Conservation (phyloP, 1,140 invertebrate species). For the Drosophila yakuba region DNA sequence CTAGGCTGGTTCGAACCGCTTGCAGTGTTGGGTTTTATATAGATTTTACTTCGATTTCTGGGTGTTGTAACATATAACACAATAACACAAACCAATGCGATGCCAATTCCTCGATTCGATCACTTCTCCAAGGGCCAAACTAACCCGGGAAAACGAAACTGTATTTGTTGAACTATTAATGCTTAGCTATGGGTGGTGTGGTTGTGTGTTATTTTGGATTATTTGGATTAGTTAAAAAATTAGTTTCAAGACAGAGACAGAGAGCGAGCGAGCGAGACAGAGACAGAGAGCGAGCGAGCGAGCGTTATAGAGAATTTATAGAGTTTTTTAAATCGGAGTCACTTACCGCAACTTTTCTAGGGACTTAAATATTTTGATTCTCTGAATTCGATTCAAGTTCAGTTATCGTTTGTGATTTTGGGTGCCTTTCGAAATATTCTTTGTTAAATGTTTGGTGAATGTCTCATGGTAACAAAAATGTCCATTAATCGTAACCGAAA, state of each 20-base stretch:
- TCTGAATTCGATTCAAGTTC: slow-evolving; percentile 52
- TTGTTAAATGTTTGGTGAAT: slow-evolving; percentile 57
- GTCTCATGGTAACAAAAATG: slow-evolving; percentile 44
- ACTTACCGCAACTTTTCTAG: slow-evolving; percentile 73
- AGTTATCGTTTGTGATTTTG: slow-evolving; percentile 34
- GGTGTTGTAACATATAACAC: not conserved
- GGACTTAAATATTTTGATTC: slow-evolving; percentile 46
- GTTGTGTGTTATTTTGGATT: slow-evolving; percentile 47
- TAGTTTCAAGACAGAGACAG: slow-evolving; percentile 59
- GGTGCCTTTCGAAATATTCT: slow-evolving; percentile 66
- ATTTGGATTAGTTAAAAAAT: slow-evolving; percentile 46
- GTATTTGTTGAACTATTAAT: slow-evolving; percentile 35
- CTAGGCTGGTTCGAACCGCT: slow-evolving; percentile 74
- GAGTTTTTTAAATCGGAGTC: slow-evolving; percentile 57
- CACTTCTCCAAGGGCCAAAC: slow-evolving; percentile 50
- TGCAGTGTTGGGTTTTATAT: slow-evolving; percentile 48
- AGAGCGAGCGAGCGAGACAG: slow-evolving; percentile 64
- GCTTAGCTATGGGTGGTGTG: slow-evolving; percentile 33
- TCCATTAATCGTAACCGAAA: slow-evolving; percentile 16
- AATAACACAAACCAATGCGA: slow-evolving; percentile 28
- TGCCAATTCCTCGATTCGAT: slow-evolving; percentile 54
- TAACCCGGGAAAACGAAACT: slow-evolving; percentile 38
- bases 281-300: slow-evolving; percentile 63
- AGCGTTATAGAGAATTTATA: slow-evolving; percentile 55
- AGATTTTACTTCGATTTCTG: slow-evolving; percentile 20